phyloP scores from a whole-genome alignment of 2,888 invertebrate genomes.

The Frankliniella fusca region DNA sequence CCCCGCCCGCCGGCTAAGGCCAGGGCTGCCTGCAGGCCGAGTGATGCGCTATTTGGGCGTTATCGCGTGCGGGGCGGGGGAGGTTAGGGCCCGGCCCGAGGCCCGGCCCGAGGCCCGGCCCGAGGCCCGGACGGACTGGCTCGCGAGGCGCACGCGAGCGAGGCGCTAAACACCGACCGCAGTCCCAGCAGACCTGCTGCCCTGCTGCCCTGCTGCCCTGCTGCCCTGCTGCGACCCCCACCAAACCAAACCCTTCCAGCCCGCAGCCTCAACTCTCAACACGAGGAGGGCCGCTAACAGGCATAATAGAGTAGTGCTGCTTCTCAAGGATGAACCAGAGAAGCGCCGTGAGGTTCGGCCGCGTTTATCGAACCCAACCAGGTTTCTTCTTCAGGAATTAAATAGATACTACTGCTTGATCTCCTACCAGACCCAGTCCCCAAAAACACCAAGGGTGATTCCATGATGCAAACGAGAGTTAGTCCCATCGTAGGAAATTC shows the following conservation, averaged over 20 bases:
- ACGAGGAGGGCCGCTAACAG: no score
- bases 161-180: constrained; percentile 23
- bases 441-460: no score
- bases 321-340: no score
- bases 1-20: not conserved
- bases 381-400: no score
- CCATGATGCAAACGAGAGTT: no score
- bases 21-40: not conserved
- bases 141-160: not conserved
- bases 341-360: no score
- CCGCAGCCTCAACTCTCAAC: not conserved
- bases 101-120: not conserved
- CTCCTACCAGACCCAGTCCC: no score
- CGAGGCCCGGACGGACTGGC: not conserved
- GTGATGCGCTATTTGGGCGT: not conserved
- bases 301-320: no score
- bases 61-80: not conserved
- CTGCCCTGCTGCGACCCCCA: no score
- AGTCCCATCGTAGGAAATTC: no score
- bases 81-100: not conserved
- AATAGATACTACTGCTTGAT: no score
- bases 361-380: no score
- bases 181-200: not conserved
- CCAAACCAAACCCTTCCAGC: not conserved
- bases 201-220: not conserved